phyloP scores from a whole-genome alignment of 1,140 invertebrate species.

The Wiebesia pumilae region DNA sequence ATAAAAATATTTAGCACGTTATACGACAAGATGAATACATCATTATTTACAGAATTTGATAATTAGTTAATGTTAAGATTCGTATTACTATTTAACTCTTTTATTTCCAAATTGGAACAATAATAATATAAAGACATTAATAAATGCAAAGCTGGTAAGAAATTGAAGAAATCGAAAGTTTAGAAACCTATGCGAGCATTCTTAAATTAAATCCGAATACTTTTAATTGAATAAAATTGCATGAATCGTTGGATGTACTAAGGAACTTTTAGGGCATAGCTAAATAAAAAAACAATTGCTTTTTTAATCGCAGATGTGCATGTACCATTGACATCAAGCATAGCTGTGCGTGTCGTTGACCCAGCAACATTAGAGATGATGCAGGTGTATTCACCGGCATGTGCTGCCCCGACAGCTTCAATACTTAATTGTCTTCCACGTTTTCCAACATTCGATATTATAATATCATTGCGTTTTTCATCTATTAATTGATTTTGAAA shows the following conservation, averaged over 20 bases:
- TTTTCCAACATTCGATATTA: slow-evolving; percentile 79
- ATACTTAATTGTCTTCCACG: slow-evolving; percentile 83
- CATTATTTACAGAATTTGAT: too few species aligned
- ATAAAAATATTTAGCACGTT: too few species aligned
- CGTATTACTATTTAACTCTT: too few species aligned
- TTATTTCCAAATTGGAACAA: too few species aligned
- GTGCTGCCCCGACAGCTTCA: slow-evolving; percentile 80
- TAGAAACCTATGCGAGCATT: too few species aligned
- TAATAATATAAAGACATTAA: too few species aligned
- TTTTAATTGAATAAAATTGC: neutral
- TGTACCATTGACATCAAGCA: slow-evolving; percentile 84
- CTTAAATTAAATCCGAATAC: neutral
- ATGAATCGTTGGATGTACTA: neutral
- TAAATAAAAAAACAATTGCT: neutral
- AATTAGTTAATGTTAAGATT: too few species aligned
- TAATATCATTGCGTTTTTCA: slow-evolving; percentile 76
- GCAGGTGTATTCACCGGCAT: slow-evolving; percentile 85
- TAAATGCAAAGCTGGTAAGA: too few species aligned
- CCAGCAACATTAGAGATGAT: slow-evolving; percentile 81
- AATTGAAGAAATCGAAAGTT: too few species aligned
- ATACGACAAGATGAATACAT: too few species aligned
- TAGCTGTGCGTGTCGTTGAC: slow-evolving; percentile 79
- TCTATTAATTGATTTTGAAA: slow-evolving; percentile 76
- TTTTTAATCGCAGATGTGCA: neutral
- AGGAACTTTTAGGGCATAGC: neutral